Conservation (phyloP, 2,797 vertebrate species). For the Morelia viridis region DNA sequence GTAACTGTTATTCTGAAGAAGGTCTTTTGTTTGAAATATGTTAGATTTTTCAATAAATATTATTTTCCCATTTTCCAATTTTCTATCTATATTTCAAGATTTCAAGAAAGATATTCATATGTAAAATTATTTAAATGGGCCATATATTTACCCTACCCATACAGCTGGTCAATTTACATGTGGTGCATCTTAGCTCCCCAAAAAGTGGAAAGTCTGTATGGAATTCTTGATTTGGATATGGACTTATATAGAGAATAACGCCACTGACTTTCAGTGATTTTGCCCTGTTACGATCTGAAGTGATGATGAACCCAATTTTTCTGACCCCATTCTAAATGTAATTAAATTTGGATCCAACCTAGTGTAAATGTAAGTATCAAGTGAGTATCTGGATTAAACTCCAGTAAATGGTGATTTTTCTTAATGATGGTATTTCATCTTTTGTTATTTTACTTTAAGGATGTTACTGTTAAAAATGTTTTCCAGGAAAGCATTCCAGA, state of each 20-base stretch:
- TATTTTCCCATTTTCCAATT: not conserved
- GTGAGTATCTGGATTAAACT: not conserved
- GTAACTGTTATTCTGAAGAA: not conserved
- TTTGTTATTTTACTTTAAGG: conserved; percentile 41
- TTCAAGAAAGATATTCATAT: not conserved
- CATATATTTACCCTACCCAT: not conserved
- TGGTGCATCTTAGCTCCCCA: not conserved
- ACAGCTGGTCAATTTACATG: not conserved
- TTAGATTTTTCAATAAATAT: not conserved
- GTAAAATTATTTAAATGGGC: not conserved
- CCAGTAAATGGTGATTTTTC: conserved; percentile 22
- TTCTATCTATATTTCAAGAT: not conserved
- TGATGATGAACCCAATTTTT: not conserved
- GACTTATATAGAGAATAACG: not conserved
- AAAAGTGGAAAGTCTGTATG: not conserved
- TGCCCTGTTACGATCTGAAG: not conserved
- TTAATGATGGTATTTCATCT: conserved; percentile 1
- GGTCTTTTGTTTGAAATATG: not conserved
- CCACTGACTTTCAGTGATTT: not conserved
- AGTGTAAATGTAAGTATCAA: not conserved
- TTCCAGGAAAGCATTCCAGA: conserved; percentile 50
- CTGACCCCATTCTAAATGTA: not conserved
- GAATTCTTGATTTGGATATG: not conserved
- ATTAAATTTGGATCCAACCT: not conserved
- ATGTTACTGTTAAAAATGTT: conserved; percentile 39